Conservation (phyloP, 2,113 vertebrate genomes). For the Trogon melanurus region DNA sequence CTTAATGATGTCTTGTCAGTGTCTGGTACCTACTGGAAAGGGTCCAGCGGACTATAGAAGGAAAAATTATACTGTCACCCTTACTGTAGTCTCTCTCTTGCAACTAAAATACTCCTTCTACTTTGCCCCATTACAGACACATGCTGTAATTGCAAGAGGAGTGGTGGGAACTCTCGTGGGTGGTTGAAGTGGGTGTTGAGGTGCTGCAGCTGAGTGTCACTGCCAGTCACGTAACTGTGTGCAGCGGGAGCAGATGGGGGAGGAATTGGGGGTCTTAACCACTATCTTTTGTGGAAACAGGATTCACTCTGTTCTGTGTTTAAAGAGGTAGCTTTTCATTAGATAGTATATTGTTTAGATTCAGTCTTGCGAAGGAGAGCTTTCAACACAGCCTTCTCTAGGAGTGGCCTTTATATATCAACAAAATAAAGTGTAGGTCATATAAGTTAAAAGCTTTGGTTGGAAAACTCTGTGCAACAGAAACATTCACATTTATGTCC, state of each 20-base stretch:
- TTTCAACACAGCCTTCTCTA: not conserved
- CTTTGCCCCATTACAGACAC: not conserved
- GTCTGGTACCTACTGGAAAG: not conserved
- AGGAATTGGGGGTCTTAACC: not conserved
- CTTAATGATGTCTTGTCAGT: not conserved
- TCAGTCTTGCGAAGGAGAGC: not conserved
- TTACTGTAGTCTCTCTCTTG: not conserved
- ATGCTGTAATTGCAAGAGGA: not conserved
- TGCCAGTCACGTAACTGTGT: fast-evolving
- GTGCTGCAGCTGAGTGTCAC: not conserved
- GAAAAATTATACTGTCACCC: not conserved
- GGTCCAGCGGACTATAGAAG: not conserved
- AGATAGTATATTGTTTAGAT: not conserved
- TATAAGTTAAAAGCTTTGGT: not conserved
- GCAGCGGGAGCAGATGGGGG: fast-evolving
- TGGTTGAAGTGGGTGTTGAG: fast-evolving
- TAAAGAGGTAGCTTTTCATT: not conserved
- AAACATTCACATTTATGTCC: not conserved
- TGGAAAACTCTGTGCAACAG: not conserved
- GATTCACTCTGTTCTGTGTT: not conserved
- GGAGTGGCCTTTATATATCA: not conserved
- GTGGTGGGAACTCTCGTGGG: fast-evolving
- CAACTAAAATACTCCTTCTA: not conserved
- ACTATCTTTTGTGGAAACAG: not conserved
- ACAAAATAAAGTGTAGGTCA: not conserved